Base-by-base conservation (phyloP, 1,140 invertebrate genomes). In the Dendrolimus kikuchii region DNA sequence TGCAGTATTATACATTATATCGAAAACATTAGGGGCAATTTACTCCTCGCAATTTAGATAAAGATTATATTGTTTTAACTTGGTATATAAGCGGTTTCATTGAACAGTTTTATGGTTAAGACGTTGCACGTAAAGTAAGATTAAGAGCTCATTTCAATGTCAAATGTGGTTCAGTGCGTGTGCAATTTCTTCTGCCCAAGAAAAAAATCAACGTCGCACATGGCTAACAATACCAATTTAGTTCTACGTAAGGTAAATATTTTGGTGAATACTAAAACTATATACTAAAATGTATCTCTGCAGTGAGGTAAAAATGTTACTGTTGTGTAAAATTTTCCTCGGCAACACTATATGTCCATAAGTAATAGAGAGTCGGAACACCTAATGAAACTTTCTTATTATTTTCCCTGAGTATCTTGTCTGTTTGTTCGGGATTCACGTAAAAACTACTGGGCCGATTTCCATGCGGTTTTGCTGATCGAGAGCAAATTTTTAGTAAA, bases 51-150 rank as follows among this genome's bases (percentile, higher is more conserved):
- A 76, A 81, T 83, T 77, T 77, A 81, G 78, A 83, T 81, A 83
- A 81, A 78, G 64, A 70, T 70, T 77, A 75, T 76, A 78, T 66
- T 68, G 70, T 74, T 51, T 55, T 74, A 58, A 68, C 57, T 61
- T 62, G 46, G 56, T 51, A 79, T 77, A 82, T 82, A 82, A 81
- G 76, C 66, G 53, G 63, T 69, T 77, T 80, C 80, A 80, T 74
- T 77, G 71, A 73, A 60, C 63, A 58, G 62, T 45, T 56, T 66
- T 60, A 67, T 71, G 69, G 66, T 72, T 77, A 78, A 81, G 66
- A 66, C 68, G 59, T 51, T 53, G 51, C 53, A 56, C 53, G 54
- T 61, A 41, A n/a, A 6, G 8, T 41, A 9, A 44, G 67, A 49
- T 55, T 64, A 39, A 59, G 60, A 54, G 57, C 61, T 66, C 68